phyloP scores from a whole-genome alignment of 1,140 invertebrate species.

The Drosophila ercepeae region DNA sequence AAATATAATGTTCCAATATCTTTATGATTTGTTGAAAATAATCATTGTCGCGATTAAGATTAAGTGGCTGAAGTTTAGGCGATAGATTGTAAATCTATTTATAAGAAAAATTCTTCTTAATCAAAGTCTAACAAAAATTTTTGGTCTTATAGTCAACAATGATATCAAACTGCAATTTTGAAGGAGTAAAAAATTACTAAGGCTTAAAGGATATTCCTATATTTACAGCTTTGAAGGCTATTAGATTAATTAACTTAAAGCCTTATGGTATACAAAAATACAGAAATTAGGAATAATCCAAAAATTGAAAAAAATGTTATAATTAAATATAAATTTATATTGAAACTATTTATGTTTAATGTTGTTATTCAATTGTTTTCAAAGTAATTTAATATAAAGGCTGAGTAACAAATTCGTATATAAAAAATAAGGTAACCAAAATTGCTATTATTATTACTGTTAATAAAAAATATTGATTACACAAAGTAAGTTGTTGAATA shows the following conservation, averaged over 20 bases:
- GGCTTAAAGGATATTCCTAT: too few relatives aligned
- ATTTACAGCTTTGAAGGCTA: too few relatives aligned
- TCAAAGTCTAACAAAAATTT: slow-evolving; percentile 31
- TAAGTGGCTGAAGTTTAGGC: slow-evolving; percentile 85
- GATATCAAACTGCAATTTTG: slow-evolving; percentile 86
- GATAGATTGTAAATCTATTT: too few relatives aligned
- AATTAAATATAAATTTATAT: slow-evolving; percentile 68
- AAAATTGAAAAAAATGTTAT: slow-evolving; percentile 78
- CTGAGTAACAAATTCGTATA: slow-evolving; percentile 83
- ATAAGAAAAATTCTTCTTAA: slow-evolving; percentile 84
- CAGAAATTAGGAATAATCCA: too few relatives aligned
- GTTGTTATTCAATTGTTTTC: too few relatives aligned
- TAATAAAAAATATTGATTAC: slow-evolving; percentile 78
- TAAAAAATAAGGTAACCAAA: slow-evolving; percentile 84
- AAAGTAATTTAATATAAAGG: slow-evolving; percentile 82
- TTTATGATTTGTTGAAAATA: slow-evolving; percentile 90
- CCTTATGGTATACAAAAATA: too few relatives aligned
- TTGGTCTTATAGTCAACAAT: slow-evolving; percentile 84
- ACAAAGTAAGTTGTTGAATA: slow-evolving; percentile 84
- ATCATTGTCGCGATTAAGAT: slow-evolving; percentile 85
- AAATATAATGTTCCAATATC: slow-evolving; percentile 91
- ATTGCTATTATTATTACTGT: slow-evolving; percentile 84
- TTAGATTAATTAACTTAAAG: too few relatives aligned
- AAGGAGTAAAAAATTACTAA: too few relatives aligned
- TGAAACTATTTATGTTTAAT: slow-evolving; percentile 38